Conservation (phyloP, 2,888 invertebrate species). For the Neocrepidodera transversa region DNA sequence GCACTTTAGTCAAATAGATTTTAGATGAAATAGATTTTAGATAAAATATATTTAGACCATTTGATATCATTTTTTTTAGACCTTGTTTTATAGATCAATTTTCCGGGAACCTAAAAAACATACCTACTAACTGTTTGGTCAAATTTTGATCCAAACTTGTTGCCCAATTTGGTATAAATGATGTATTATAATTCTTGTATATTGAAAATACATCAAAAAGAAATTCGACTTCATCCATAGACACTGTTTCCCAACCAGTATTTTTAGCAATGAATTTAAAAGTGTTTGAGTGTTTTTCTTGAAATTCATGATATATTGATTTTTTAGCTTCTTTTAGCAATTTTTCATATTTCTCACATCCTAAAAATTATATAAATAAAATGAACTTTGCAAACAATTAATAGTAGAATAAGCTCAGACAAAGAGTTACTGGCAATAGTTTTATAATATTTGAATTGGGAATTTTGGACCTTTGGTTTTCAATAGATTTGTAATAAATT, state of each 20-base stretch:
- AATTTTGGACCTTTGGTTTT: no score
- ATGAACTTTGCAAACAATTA: no score
- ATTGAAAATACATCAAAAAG: constrained; percentile 63
- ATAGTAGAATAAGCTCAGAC: no score
- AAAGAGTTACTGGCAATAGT: no score
- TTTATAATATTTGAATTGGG: no score
- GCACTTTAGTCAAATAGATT: no score
- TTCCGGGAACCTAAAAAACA: no score
- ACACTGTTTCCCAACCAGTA: constrained; percentile 60
- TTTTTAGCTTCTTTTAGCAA: constrained; percentile 63
- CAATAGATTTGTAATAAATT: no score
- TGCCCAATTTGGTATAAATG: constrained; percentile 49
- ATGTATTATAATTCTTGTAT: constrained; percentile 69
- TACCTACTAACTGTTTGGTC: constrained; percentile 67
- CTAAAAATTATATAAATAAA: constrained; percentile 11
- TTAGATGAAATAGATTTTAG: no score
- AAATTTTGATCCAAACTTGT: not conserved
- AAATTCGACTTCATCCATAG: not conserved
- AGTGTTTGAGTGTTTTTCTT: constrained; percentile 66
- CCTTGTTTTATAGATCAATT: no score
- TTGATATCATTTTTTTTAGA: no score
- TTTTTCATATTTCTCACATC: constrained; percentile 71
- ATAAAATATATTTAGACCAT: no score
- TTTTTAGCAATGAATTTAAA: constrained; percentile 70
- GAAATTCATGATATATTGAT: constrained; percentile 32